Percentiles rank a stretch among this genome's conserved stretches.
Evolutionary conservation across 1,140 invertebrate genomes (phyloP).

Genomic region (Hesperophylax magnus): DNA sequence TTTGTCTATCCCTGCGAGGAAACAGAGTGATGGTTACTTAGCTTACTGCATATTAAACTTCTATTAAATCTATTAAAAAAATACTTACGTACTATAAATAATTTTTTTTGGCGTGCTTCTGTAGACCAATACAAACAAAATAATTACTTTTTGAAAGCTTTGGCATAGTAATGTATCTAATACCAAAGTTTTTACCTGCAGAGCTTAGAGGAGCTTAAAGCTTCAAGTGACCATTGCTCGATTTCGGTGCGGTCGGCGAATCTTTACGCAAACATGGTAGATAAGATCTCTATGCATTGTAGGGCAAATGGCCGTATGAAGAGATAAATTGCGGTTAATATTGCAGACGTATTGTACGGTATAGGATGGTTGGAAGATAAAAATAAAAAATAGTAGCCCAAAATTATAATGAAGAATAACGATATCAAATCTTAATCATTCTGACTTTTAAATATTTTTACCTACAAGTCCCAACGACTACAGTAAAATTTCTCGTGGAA

Average conservation of each 20-base stretch:
- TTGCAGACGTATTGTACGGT: no score
- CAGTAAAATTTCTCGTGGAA: no score
- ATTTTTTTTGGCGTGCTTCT: neutral
- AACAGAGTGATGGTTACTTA: no score
- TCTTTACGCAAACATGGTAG: slow-evolving; percentile 52
- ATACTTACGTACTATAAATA: no score
- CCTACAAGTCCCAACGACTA: no score
- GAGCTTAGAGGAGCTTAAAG: neutral
- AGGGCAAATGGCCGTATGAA: slow-evolving; percentile 33
- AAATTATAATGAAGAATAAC: no score
- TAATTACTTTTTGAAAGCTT: slow-evolving; percentile 9
- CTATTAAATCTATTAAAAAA: no score
- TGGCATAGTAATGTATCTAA: neutral
- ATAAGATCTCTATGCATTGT: slow-evolving; percentile 46
- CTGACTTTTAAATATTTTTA: no score
- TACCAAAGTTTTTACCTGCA: slow-evolving; percentile 15
- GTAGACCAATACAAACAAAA: neutral
- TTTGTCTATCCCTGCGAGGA: no score
- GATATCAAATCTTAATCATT: no score
- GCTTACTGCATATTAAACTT: no score
- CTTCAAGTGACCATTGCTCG: slow-evolving; percentile 37
- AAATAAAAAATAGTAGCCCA: no score
- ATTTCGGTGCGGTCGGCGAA: slow-evolving; percentile 48
- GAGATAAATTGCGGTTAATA: neutral
- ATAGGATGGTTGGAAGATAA: neutral